Percentiles rank a stretch among this genome's conserved stretches.
Evolutionary conservation across 2,113 vertebrate genomes (phyloP).

Genomic region (Tachysurus vachellii): DNA sequence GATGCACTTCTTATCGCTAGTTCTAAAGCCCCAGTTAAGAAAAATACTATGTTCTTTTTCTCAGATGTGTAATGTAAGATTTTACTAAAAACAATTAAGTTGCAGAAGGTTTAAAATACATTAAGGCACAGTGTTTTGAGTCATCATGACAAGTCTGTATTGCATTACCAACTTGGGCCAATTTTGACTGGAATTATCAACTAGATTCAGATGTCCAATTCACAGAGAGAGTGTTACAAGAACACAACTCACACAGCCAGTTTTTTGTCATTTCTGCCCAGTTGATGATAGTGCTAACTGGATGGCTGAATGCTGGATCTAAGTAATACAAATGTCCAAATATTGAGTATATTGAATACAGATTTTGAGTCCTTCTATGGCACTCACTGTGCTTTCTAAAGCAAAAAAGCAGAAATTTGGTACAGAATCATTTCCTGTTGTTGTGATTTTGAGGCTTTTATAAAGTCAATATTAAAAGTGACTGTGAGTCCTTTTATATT

Average conservation of each 20-base stretch:
- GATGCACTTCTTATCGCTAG: neutral
- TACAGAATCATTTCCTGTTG: neutral
- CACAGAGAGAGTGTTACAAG: no score
- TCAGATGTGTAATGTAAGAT: neutral
- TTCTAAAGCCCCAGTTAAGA: neutral
- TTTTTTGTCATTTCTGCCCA: no score
- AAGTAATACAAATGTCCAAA: neutral
- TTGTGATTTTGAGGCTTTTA: constrained; percentile 20
- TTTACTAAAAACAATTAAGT: neutral
- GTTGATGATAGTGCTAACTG: neutral
- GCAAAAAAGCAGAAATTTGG: neutral
- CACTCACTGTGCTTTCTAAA: neutral
- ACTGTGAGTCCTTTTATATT: constrained; percentile 21
- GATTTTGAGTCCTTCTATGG: neutral
- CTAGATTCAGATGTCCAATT: neutral
- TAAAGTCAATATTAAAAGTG: constrained; percentile 28
- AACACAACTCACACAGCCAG: no score
- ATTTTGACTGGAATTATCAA: neutral
- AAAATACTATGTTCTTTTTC: neutral
- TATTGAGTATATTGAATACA: neutral
- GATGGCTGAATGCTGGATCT: neutral
- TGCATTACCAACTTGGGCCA: neutral
- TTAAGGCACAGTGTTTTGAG: neutral
- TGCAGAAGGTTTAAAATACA: neutral
- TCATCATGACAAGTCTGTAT: neutral